Percentiles rank a stretch among this genome's conserved stretches.
Conservation (phyloP, 1,140 invertebrate genomes). For the Polyergus mexicanus region DNA sequence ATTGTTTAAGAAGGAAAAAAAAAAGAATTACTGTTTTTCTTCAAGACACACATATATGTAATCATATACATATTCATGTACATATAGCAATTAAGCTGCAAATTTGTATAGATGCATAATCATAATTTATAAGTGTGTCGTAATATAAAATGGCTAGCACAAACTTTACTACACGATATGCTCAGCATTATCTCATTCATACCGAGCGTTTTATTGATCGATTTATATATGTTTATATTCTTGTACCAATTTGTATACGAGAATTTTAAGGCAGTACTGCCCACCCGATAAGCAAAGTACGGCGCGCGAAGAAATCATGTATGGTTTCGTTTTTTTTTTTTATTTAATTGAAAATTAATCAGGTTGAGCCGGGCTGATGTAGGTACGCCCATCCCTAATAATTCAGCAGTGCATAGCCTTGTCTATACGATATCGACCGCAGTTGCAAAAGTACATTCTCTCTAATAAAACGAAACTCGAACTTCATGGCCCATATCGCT, state of each 20-base stretch:
- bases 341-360: conserved; percentile 41
- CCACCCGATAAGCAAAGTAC: background rate
- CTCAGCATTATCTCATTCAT: background rate
- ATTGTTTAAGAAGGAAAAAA: background rate
- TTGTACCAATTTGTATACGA: background rate
- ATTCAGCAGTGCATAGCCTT: conserved; percentile 56
- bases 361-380: conserved; percentile 7
- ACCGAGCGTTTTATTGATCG: background rate
- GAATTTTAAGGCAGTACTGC: background rate
- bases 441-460: conserved; percentile 40
- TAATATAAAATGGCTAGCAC: background rate
- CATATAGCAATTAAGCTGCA: background rate
- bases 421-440: conserved; percentile 49
- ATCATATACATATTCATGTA: background rate
- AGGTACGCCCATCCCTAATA: conserved; percentile 41
- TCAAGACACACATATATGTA: too few relatives aligned
- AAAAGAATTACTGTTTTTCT: background rate
- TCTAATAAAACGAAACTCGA: conserved; percentile 29
- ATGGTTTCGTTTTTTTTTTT: background rate
- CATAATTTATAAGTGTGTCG: background rate
- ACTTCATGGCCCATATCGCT: conserved; percentile 35
- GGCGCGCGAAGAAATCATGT: background rate
- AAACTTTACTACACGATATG: background rate
- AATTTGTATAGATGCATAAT: background rate
- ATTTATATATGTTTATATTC: background rate